Conservation (phyloP, 2,113 vertebrate genomes). For the Hemiscyllium ocellatum region DNA sequence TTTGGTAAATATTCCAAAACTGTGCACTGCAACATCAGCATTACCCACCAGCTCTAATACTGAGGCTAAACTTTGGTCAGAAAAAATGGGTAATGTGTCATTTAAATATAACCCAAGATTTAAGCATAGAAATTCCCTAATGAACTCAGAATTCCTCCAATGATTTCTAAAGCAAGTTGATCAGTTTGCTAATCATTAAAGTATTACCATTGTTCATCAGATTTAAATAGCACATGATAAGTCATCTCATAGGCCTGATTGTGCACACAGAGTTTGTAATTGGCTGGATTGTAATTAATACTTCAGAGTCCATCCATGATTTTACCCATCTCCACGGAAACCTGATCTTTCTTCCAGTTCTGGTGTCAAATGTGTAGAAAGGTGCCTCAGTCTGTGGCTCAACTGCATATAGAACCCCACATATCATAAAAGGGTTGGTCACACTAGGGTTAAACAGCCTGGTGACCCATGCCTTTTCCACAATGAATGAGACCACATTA, state of each 20-base stretch:
- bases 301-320: conserved; percentile 55
- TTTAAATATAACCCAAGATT: neutral
- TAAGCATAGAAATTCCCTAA: neutral
- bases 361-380: conserved; percentile 79
- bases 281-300: conserved; percentile 62
- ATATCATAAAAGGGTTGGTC: conserved; percentile 85
- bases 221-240: conserved; percentile 47
- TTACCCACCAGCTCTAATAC: neutral
- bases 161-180: neutral
- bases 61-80: neutral
- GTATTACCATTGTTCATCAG: neutral
- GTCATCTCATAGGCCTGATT: conserved; percentile 61
- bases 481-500: conserved; percentile 78
- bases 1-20: neutral
- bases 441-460: conserved; percentile 60
- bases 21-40: neutral
- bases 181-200: neutral
- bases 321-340: conserved; percentile 58
- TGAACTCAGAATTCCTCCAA: neutral
- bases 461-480: conserved; percentile 81
- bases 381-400: conserved; percentile 67
- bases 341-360: conserved; percentile 50
- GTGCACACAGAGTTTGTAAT: conserved; percentile 69
- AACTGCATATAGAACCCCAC: conserved; percentile 81
- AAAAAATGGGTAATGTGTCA: neutral